Evolutionary conservation across 2,797 vertebrate species (phyloP).

Genomic region (Bovichtus variegatus): DNA sequence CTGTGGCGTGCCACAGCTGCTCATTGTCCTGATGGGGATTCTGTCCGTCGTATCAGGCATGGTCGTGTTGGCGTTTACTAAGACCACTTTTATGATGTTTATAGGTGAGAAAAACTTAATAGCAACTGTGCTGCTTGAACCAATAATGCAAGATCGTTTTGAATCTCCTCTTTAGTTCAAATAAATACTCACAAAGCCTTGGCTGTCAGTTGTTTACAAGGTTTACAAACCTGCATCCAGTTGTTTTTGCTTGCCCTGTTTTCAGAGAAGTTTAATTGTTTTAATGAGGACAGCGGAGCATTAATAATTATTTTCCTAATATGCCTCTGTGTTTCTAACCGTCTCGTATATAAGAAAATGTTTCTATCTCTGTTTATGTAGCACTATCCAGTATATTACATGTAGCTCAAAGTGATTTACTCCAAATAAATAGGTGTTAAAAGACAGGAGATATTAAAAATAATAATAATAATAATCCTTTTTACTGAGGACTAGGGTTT

Average conservation of each 20-base stretch:
- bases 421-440: background rate
- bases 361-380: background rate
- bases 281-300: background rate
- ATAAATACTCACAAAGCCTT: background rate
- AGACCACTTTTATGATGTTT: conserved; percentile 92
- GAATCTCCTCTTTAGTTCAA: background rate
- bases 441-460: background rate
- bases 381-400: background rate
- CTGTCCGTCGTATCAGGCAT: conserved; percentile 88
- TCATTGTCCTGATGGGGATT: conserved; percentile 90
- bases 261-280: background rate
- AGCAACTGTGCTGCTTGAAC: background rate
- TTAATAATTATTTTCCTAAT: too few species aligned
- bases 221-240: background rate
- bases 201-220: background rate
- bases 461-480: too few species aligned
- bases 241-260: background rate
- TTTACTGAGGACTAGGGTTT: too few species aligned
- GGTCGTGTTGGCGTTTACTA: conserved; percentile 87
- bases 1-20: conserved; percentile 86
- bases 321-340: background rate
- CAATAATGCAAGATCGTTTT: background rate
- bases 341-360: background rate
- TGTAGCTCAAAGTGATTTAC: background rate
- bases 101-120: conserved; percentile 86